A percentile compares a stretch with the other conserved stretches of the same genome.
phyloP scores from a whole-genome alignment of 2,888 invertebrate genomes.

The Cephus nigrinus region DNA sequence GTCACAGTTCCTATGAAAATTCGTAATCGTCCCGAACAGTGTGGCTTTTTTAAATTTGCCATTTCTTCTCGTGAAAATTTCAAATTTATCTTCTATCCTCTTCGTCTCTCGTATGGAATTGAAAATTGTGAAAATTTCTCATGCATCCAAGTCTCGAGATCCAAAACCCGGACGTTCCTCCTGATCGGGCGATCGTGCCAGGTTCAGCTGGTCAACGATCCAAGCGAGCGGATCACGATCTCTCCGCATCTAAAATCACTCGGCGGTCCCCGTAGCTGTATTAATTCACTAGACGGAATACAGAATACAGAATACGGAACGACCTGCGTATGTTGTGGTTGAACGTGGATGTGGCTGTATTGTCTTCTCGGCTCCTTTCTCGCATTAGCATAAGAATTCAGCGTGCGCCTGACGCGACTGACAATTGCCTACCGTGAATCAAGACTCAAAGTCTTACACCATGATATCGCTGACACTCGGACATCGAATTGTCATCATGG shows the following conservation, averaged over 20 bases:
- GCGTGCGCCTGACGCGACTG: conserved; percentile 65
- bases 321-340: conserved; percentile 28
- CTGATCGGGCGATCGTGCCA: not conserved
- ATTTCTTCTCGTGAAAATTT: not conserved
- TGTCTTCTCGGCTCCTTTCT: conserved; percentile 66
- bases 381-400: conserved; percentile 67
- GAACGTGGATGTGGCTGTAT: conserved; percentile 51
- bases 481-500: conserved; percentile 44
- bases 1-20: not conserved
- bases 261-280: conserved; percentile 52
- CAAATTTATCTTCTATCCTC: not conserved
- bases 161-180: not conserved
- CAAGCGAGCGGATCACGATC: conserved; percentile 51
- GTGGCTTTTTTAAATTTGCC: not conserved
- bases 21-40: not conserved
- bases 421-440: conserved; percentile 58
- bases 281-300: conserved; percentile 58
- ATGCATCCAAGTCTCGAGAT: not conserved
- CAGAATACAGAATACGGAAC: conserved; percentile 54
- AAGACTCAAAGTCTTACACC: conserved; percentile 51
- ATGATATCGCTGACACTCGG: conserved; percentile 41
- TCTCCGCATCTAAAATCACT: conserved; percentile 57
- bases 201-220: conserved; percentile 8
- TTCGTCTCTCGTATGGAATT: not conserved
- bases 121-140: not conserved